Percentiles rank a stretch among this genome's conserved stretches.
Evolutionary conservation across 2,888 invertebrate genomes (phyloP).

Genomic region (Ashinkailepas kermadecensis): DNA sequence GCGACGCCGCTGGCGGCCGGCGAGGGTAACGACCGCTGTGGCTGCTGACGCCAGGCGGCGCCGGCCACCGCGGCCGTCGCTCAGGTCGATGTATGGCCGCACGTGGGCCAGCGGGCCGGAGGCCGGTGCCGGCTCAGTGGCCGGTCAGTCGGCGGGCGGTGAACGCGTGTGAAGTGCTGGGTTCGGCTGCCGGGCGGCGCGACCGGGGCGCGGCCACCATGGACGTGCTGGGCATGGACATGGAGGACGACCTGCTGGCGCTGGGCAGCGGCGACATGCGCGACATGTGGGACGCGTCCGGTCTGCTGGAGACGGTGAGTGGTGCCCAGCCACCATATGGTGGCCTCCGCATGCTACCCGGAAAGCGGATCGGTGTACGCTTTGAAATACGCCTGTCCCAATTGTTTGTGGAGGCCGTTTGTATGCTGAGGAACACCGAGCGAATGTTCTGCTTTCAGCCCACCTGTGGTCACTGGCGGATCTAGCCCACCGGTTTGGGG

Average conservation of each 20-base stretch:
- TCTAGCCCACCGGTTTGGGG: too few relatives aligned
- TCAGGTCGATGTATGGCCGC: not conserved
- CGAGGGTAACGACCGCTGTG: too few relatives aligned
- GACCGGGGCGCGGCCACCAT: not conserved
- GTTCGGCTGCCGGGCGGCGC: not conserved
- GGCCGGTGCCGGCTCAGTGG: too few relatives aligned
- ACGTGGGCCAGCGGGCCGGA: not conserved
- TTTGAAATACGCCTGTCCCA: too few relatives aligned
- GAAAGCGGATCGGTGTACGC: too few relatives aligned
- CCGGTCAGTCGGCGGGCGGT: not conserved
- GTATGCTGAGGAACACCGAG: too few relatives aligned
- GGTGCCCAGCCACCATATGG: not conserved
- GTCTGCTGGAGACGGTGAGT: constrained; percentile 7
- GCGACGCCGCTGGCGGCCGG: too few relatives aligned
- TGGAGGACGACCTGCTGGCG: constrained; percentile 2
- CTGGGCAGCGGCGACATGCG: constrained; percentile 14
- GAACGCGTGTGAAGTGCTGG: not conserved
- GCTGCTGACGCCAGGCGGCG: not conserved
- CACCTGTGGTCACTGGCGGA: too few relatives aligned
- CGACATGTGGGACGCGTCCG: constrained; percentile 7
- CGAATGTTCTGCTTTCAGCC: too few relatives aligned
- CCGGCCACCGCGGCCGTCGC: not conserved
- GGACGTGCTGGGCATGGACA: not conserved
- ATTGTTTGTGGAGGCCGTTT: too few relatives aligned
- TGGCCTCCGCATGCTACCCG: too few relatives aligned